Conservation (phyloP, 1,140 invertebrate genomes). For the Drosophila azteca region DNA sequence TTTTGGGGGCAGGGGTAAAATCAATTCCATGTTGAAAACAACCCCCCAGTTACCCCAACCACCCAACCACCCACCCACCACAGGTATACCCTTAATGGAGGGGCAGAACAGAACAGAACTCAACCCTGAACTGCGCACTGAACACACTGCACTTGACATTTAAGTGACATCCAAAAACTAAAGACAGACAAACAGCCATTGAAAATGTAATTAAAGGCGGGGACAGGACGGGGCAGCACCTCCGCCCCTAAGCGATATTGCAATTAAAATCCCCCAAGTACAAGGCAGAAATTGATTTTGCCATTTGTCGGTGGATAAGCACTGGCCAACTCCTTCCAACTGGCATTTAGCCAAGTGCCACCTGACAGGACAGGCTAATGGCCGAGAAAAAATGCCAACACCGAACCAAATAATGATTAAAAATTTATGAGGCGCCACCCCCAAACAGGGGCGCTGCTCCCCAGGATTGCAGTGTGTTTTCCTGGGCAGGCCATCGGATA, state of each 20-base stretch:
- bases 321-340: slow-evolving; percentile 18
- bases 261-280: slow-evolving; percentile 62
- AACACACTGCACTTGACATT: slow-evolving; percentile 68
- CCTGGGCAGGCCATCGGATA: background rate
- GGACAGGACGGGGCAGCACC: background rate
- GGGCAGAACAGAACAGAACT: background rate
- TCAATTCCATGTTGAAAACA: slow-evolving; percentile 33
- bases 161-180: slow-evolving; percentile 58
- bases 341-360: slow-evolving; percentile 52
- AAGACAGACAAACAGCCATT: slow-evolving; percentile 23
- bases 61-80: slow-evolving; percentile 3
- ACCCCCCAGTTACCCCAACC: background rate
- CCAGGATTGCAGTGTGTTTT: slow-evolving; percentile 2
- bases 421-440: slow-evolving; percentile 49
- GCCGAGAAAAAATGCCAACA: slow-evolving; percentile 30
- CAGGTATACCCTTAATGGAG: slow-evolving; percentile 15
- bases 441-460: background rate
- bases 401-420: slow-evolving; percentile 47
- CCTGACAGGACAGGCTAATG: slow-evolving; percentile 62
- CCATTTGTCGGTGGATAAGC: slow-evolving; percentile 56
- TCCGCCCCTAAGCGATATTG: slow-evolving; percentile 40
- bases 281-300: slow-evolving; percentile 60
- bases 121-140: slow-evolving; percentile 3
- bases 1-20: slow-evolving; percentile 43
- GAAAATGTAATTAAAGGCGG: slow-evolving; percentile 61